These are phyloP conservation scores for Pyrrhura leucotis DNA, from an alignment of 2,797 vertebrate species.

Conservation along the genomic window DNA sequence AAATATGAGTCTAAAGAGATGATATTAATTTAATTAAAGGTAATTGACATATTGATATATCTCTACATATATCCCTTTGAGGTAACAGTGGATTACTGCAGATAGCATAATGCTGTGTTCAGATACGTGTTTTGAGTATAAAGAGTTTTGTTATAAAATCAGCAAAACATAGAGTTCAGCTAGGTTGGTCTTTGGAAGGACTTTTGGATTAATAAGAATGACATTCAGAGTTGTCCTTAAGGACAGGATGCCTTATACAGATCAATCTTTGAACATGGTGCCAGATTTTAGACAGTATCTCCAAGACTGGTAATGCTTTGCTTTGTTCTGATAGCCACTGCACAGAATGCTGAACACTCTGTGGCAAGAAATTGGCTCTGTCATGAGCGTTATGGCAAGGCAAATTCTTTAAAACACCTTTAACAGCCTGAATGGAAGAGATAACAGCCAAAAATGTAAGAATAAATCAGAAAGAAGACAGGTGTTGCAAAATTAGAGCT, in stretches of 20 bases:
- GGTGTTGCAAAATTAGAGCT: not conserved
- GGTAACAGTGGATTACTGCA: not conserved
- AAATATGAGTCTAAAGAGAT: conserved; percentile 44
- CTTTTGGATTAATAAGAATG: not conserved
- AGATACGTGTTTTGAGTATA: not conserved
- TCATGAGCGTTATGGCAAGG: not conserved
- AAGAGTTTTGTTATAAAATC: not conserved
- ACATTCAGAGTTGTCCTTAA: not conserved
- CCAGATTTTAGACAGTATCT: not conserved
- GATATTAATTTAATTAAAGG: conserved; percentile 72
- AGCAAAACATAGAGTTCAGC: not conserved
- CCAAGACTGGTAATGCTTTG: not conserved
- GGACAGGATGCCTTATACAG: not conserved
- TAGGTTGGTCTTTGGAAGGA: not conserved
- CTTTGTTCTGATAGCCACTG: not conserved
- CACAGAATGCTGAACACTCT: not conserved
- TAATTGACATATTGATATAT: conserved; percentile 62
- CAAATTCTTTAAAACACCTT: not conserved
- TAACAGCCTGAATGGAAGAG: not conserved
- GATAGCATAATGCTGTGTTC: not conserved
- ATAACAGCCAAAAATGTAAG: not conserved
- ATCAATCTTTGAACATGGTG: not conserved
- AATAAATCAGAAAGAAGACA: not conserved
- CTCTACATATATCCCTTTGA: not conserved
- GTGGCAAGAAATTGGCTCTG: not conserved